phyloP scores from a whole-genome alignment of 2,888 invertebrate species.

The Megastigmus dorsalis region DNA sequence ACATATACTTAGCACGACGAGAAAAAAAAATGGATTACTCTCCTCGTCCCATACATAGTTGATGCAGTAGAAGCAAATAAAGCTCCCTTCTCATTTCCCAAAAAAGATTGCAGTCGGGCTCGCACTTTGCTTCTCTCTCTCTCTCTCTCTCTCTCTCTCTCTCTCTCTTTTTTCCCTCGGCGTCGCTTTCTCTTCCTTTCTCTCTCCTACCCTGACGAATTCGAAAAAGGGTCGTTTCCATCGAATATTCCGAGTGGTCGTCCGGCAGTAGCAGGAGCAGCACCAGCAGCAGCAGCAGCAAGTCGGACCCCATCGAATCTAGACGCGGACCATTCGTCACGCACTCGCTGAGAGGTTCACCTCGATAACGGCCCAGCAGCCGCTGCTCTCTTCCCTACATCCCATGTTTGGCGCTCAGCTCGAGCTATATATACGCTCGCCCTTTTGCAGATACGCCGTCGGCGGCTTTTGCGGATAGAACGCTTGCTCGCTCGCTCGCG shows the following conservation, averaged over 20 bases:
- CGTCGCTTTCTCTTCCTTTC: neutral
- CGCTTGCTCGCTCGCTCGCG: slow-evolving; percentile 53
- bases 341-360: slow-evolving; percentile 71
- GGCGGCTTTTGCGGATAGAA: slow-evolving; percentile 59
- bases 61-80: slow-evolving; percentile 40
- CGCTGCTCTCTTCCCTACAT: slow-evolving; percentile 16
- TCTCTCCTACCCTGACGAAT: slow-evolving; percentile 35
- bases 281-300: slow-evolving; percentile 24
- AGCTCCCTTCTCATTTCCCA: slow-evolving; percentile 43
- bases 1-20: slow-evolving; percentile 51
- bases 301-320: slow-evolving; percentile 64
- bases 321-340: slow-evolving; percentile 73
- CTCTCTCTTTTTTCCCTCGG: neutral
- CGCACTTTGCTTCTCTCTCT: neutral
- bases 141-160: neutral
- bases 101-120: slow-evolving; percentile 46
- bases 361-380: slow-evolving; percentile 68
- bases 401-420: slow-evolving; percentile 31
- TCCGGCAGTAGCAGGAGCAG: too few species aligned
- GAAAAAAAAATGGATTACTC: slow-evolving; percentile 54
- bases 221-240: slow-evolving; percentile 62
- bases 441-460: slow-evolving; percentile 59
- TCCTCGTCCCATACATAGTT: neutral
- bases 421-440: too few species aligned
- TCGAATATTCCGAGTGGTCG: slow-evolving; percentile 66